Conservation (phyloP, 2,888 invertebrate genomes). For the Andrena dorsata region DNA sequence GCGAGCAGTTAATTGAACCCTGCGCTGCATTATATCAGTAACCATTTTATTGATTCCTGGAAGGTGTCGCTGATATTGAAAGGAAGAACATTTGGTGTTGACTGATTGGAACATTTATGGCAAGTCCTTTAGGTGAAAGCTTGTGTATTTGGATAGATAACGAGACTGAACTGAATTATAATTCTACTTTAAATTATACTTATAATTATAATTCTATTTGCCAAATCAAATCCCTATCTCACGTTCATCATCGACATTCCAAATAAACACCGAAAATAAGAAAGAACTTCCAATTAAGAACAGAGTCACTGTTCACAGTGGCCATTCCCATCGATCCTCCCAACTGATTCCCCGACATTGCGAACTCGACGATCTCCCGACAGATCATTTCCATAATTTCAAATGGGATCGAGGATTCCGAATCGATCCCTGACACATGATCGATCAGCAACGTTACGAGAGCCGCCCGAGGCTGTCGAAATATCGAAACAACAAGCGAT, state of each 20-base stretch:
- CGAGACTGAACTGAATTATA: too few species aligned
- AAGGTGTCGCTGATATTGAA: too few species aligned
- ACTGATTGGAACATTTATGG: too few species aligned
- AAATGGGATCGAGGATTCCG: neutral
- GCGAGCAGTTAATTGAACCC: constrained; percentile 23
- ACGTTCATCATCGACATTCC: too few species aligned
- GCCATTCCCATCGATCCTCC: neutral
- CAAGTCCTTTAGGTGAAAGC: too few species aligned
- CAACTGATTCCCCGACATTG: neutral
- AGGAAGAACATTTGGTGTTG: too few species aligned
- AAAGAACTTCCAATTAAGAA: neutral
- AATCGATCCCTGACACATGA: constrained; percentile 1
- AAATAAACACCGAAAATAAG: too few species aligned
- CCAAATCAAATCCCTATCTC: too few species aligned
- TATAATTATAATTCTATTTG: too few species aligned
- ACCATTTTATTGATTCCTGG: neutral
- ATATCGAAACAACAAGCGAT: constrained; percentile 24
- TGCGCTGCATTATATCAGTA: neutral
- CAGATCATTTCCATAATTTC: neutral
- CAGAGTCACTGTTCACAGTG: neutral
- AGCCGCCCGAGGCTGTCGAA: constrained; percentile 28
- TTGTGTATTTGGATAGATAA: too few species aligned
- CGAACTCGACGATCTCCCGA: neutral
- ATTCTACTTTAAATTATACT: too few species aligned
- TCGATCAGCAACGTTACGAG: neutral